Evolutionary conservation across 2,888 invertebrate genomes (phyloP), one percentile per base, ranked within the genome.

Genomic region (Bellardia bayeri): DNA sequence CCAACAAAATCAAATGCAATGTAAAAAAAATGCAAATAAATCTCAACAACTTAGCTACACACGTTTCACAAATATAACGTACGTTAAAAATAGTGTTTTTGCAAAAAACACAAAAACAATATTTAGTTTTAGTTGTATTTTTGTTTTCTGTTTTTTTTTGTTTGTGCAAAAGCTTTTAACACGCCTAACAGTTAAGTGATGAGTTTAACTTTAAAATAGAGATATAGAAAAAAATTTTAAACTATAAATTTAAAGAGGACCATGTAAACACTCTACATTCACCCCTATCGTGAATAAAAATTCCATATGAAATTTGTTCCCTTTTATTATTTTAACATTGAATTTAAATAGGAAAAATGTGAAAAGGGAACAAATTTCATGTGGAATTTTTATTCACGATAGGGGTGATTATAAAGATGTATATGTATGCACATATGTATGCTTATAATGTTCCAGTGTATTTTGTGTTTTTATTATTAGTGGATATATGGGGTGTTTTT

Each of bases 121-220:
- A 56, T 72, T 58, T 71, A 63, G 1, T 23, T 7, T 54, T 80
- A 51, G 11, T 8, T 11, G 16, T 63, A 33, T 51, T 1, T 6
- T 56, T n/a, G n/a, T n/a, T 80, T 51, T 30, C 5, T 11, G 23
- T 63, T 42, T 51, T 1, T 5, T 56, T 42, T 30, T 51, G 3
- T 68, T 74, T 58, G 23, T 23, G 30, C 64, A 66, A 86, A 86
- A 76, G 33, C 54, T 75, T 85, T 80, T 82, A 85, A 82, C 81
- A 79, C 87, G 85, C 85, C 87, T 85, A 66, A 81, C 63, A 76
- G 80, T 84, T 81, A 85, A 87, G 78, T 85, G 85, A 87, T 79
- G 87, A 85, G 74, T 85, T 78, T 78, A 81, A 76, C 83, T 84
- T 76, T 14, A 82, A 86, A 68, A 42, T 42, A 42, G 42, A 63